Evolutionary conservation across 2,797 vertebrate genomes (phyloP).

Genomic region (Poecilia wingei): DNA sequence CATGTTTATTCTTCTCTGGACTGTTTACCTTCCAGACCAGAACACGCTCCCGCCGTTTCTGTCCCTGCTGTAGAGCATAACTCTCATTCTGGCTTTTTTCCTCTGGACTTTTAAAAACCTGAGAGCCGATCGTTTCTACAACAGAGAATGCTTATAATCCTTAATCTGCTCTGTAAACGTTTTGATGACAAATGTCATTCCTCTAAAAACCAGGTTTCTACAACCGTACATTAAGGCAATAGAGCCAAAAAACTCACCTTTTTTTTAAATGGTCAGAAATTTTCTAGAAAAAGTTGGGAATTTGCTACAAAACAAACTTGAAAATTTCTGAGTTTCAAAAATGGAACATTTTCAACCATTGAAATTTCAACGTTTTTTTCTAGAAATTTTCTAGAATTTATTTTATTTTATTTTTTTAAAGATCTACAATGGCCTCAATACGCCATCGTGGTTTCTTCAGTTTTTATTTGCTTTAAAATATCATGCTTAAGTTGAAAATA

Average conservation of each 20-base stretch:
- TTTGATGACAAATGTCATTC: background rate
- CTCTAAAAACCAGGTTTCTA: background rate
- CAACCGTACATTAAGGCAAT: no score
- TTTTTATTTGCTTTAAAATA: background rate
- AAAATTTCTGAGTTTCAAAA: no score
- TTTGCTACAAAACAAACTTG: no score
- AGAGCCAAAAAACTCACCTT: no score
- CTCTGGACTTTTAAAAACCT: constrained; percentile 27
- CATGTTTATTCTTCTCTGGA: constrained; percentile 51
- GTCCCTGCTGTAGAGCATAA: constrained; percentile 29
- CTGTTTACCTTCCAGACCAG: constrained; percentile 30
- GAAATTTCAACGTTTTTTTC: no score
- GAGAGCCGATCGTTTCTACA: background rate
- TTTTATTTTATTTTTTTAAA: no score
- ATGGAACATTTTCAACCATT: no score
- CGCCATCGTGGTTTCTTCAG: no score
- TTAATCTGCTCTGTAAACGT: background rate
- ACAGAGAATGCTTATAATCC: background rate
- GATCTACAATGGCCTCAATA: no score
- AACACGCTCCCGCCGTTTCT: constrained; percentile 30
- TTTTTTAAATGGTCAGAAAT: no score
- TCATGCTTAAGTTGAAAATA: background rate
- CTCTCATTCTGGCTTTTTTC: constrained; percentile 21
- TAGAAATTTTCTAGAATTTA: no score
- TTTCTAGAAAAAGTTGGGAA: no score